Percentiles rank a stretch among this genome's conserved stretches.
Conservation (phyloP, 1,140 invertebrate species). For the Pollicipes pollicipes region DNA sequence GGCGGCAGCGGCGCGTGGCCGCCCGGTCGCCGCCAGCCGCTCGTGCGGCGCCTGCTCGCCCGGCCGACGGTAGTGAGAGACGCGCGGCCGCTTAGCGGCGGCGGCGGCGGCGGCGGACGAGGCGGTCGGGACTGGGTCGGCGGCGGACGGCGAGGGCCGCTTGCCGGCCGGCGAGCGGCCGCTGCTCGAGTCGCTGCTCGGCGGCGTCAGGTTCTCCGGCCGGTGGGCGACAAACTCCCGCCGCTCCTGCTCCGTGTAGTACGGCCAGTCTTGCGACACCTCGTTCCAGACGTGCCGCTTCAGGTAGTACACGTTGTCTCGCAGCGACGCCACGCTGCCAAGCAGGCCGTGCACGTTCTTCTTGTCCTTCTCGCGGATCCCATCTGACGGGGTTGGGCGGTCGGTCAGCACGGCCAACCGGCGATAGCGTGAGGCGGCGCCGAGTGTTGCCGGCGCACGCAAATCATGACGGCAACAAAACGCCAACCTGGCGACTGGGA, state of each 20-base stretch:
- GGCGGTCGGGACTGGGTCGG: background rate
- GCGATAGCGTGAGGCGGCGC: background rate
- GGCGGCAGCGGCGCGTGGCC: too few species aligned
- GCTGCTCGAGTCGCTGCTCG: background rate
- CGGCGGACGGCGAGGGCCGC: background rate
- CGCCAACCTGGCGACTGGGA: too few species aligned
- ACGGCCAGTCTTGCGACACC: conserved; percentile 83
- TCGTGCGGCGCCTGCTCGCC: background rate
- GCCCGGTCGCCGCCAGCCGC: too few species aligned
- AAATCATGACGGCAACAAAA: too few species aligned
- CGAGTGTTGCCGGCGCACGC: too few species aligned
- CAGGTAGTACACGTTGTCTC: conserved; percentile 70
- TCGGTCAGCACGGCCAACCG: too few species aligned
- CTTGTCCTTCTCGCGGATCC: background rate
- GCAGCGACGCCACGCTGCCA: background rate
- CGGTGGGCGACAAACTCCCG: background rate
- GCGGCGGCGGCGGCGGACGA: too few species aligned
- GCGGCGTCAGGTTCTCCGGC: background rate
- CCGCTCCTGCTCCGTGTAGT: conserved; percentile 69
- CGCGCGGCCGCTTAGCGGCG: background rate
- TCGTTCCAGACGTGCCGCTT: conserved; percentile 73
- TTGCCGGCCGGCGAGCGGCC: background rate
- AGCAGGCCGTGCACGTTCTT: background rate
- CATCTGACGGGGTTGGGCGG: background rate
- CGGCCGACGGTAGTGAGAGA: background rate